A percentile compares a stretch with the other conserved stretches of the same genome.
Evolutionary conservation across 2,113 vertebrate genomes (phyloP).

Genomic region (Ctenodactylus gundi): DNA sequence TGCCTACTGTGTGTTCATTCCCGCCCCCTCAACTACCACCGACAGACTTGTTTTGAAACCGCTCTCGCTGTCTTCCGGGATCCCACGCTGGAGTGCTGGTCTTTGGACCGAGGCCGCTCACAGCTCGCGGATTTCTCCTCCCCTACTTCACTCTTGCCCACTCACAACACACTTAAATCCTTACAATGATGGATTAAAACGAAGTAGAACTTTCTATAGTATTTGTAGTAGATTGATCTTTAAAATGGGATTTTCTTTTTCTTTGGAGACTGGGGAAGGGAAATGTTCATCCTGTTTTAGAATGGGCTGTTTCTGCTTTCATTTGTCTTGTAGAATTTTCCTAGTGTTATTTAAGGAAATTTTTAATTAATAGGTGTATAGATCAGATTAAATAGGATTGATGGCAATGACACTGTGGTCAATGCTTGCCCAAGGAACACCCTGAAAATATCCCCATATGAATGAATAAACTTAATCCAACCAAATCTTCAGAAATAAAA

Average conservation of each 20-base stretch:
- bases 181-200: constrained; percentile 27
- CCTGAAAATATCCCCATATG: background rate
- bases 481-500: background rate
- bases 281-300: background rate
- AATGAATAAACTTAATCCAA: background rate
- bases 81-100: background rate
- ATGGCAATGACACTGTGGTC: background rate
- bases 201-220: background rate
- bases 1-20: background rate
- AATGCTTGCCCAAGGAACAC: background rate
- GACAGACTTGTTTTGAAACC: background rate
- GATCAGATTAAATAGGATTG: background rate
- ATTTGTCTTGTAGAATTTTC: background rate
- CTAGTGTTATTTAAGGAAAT: background rate
- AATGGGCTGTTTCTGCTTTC: background rate
- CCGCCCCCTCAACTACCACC: no score
- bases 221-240: background rate
- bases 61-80: background rate
- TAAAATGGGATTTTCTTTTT: background rate
- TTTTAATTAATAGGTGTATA: background rate
- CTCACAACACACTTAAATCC: background rate
- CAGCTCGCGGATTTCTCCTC: background rate
- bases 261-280: background rate
- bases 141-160: background rate
- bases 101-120: background rate